Percentiles rank a stretch among this genome's conserved stretches.
phyloP scores from a whole-genome alignment of 2,113 vertebrate genomes.

The Carassius carassius region DNA sequence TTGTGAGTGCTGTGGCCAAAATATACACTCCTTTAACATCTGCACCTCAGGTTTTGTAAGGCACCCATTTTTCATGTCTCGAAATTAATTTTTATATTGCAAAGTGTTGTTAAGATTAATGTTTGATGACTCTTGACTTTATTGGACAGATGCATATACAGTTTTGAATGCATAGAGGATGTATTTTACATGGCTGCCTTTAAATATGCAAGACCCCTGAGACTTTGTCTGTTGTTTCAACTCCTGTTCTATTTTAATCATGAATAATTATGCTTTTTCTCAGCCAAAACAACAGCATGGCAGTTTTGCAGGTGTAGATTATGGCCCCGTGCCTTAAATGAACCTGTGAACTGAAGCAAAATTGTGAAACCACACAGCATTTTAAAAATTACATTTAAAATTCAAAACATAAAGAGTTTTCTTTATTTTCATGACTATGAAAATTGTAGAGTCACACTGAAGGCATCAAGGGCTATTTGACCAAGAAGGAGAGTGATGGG shows the following conservation, averaged over 20 bases:
- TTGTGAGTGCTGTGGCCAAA: constrained; percentile 8
- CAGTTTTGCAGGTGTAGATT: constrained; percentile 28
- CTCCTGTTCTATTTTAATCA: constrained; percentile 46
- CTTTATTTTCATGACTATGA: no score
- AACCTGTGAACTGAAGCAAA: not conserved
- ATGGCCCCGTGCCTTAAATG: not conserved
- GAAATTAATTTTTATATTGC: constrained; percentile 29
- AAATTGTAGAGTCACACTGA: no score
- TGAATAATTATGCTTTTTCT: constrained; percentile 44
- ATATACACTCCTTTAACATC: constrained; percentile 6
- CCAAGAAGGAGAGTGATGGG: no score
- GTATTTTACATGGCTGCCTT: constrained; percentile 16
- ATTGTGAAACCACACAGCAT: not conserved
- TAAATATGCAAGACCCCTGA: constrained; percentile 45
- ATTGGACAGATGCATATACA: not conserved
- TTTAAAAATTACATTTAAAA: not conserved
- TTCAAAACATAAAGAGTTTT: no score
- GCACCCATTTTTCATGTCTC: constrained; percentile 1
- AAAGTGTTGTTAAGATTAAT: constrained; percentile 20
- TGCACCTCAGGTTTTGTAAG: constrained; percentile 17
- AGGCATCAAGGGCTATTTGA: no score
- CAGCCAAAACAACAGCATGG: constrained; percentile 19
- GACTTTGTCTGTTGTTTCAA: constrained; percentile 20
- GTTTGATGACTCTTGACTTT: constrained; percentile 14
- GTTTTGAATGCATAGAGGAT: constrained; percentile 26